Evolutionary conservation across 2,113 vertebrate species (phyloP), one percentile per base, ranked within the genome.

Genomic region (Alligator sinensis): DNA sequence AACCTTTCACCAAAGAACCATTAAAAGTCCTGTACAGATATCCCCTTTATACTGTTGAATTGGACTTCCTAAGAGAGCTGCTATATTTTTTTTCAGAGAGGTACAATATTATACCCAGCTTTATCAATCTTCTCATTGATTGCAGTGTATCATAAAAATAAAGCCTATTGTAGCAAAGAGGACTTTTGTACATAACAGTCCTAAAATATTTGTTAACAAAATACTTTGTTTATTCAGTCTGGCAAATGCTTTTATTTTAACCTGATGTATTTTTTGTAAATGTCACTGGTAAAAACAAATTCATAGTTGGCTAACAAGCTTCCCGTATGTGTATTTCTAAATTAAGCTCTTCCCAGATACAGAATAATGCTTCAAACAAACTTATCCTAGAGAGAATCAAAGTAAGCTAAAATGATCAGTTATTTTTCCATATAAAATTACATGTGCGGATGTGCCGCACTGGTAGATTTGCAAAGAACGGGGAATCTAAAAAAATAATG

Each of bases 221-320:
- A 94, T 58, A 55, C 59, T 91, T 92, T 95, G 90, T 91, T 97
- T 96, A 96, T 94, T 97, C 68, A 95, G 68, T 80, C 85, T 94
- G 74, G 66, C 89, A 94, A 96, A 92, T 78, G 62, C 54, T 95
- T 97, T 97, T 96, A 92, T 92, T 97, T 96, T 96, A 96, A 95
- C 92, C 77, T 96, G 70, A 58, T 92, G 82, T 91, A 95, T 91
- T 63, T 88, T 91, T 90, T 80, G 82, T 80, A 96, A 97, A 93
- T 96, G 57, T 68, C 96, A 94, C 61, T 27, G 15, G 77, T 92
- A 97, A 95, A 94, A 70, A 96, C 21, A 90, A 92, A 84, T 76
- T 93, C 78, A 88, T 91, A 94, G 92, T 83, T 87, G 89, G 78
- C 34, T 90, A 91, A 88, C 87, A 93, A 96, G 47, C 64, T 80